Percentiles rank a stretch among this genome's conserved stretches.
Conservation (phyloP, 2,888 invertebrate species). For the Acleris emargana region DNA sequence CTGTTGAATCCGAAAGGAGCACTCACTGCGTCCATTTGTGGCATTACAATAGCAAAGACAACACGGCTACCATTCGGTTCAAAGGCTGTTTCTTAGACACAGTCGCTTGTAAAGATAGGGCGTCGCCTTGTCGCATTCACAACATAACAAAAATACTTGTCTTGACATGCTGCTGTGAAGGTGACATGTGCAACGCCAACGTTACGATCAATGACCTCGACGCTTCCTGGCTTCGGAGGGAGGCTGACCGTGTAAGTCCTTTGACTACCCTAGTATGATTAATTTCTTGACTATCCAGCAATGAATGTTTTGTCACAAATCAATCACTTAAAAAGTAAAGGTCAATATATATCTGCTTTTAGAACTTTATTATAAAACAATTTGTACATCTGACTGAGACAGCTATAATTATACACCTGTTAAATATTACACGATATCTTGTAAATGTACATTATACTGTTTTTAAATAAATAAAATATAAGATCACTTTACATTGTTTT, state of each 20-base stretch:
- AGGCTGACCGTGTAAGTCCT: conserved; percentile 86
- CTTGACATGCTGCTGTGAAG: conserved; percentile 95
- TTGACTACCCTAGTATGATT: conserved; percentile 73
- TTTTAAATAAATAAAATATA: conserved; percentile 7
- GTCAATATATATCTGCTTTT: conserved; percentile 62
- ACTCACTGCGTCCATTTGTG: conserved; percentile 94
- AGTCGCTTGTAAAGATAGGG: conserved; percentile 89
- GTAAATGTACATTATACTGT: conserved; percentile 38
- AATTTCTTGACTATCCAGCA: conserved; percentile 54
- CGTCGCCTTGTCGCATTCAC: conserved; percentile 87
- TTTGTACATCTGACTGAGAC: conserved; percentile 53
- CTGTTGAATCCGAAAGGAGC: conserved; percentile 87
- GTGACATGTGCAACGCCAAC: conserved; percentile 90
- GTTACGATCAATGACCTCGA: conserved; percentile 82
- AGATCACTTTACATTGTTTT: background rate
- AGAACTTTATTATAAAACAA: conserved; percentile 51
- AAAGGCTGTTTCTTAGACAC: conserved; percentile 95
- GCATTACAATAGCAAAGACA: conserved; percentile 87
- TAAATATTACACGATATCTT: conserved; percentile 59
- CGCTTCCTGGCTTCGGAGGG: conserved; percentile 83
- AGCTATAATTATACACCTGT: conserved; percentile 72
- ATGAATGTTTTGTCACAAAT: conserved; percentile 56
- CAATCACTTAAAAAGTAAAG: conserved; percentile 55
- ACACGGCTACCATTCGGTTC: conserved; percentile 81
- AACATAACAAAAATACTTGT: conserved; percentile 86